A percentile compares a stretch with the other conserved stretches of the same genome.
phyloP scores from a whole-genome alignment of 2,797 vertebrate genomes.

The Calcarius lapponicus region DNA sequence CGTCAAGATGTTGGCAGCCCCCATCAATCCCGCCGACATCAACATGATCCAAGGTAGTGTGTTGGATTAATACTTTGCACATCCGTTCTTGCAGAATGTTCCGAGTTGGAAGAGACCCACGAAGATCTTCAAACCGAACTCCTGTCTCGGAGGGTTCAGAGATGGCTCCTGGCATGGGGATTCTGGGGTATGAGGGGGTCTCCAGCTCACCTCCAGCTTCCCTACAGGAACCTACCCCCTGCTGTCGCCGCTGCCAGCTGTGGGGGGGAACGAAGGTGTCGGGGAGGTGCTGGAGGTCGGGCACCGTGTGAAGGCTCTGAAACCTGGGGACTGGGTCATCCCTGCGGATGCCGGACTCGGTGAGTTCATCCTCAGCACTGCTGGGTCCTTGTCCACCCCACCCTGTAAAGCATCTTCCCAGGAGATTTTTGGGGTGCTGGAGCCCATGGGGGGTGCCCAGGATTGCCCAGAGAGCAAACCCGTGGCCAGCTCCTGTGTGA shows the following conservation, averaged over 20 bases:
- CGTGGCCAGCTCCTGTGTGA: fast-evolving
- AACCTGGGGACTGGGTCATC: constrained; percentile 90
- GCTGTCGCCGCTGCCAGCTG: constrained; percentile 85
- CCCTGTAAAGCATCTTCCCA: not conserved
- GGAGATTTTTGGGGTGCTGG: not conserved
- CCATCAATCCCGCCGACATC: constrained; percentile 93
- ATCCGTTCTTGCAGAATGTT: fast-evolving
- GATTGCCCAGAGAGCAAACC: not conserved
- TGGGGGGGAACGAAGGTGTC: constrained; percentile 94
- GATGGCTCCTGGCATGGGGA: fast-evolving
- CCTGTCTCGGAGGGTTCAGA: not conserved
- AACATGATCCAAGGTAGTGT: constrained; percentile 90
- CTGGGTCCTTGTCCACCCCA: fast-evolving
- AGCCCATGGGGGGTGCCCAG: not conserved
- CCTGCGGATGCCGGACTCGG: constrained; percentile 84
- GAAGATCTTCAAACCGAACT: not conserved
- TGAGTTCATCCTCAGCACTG: constrained; percentile 42
- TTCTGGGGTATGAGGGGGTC: fast-evolving
- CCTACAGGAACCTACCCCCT: constrained; percentile 88
- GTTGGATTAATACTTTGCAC: too few species aligned
- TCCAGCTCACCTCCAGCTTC: not conserved
- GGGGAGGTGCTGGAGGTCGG: constrained; percentile 87
- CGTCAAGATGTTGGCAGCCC: constrained; percentile 91
- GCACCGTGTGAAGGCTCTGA: constrained; percentile 76
- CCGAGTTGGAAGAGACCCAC: not conserved